Percentiles rank a stretch among this genome's conserved stretches.
These are phyloP conservation scores for Pyrochroa serraticornis DNA, from an alignment of 2,888 invertebrate genomes.

Conservation along the genomic window DNA sequence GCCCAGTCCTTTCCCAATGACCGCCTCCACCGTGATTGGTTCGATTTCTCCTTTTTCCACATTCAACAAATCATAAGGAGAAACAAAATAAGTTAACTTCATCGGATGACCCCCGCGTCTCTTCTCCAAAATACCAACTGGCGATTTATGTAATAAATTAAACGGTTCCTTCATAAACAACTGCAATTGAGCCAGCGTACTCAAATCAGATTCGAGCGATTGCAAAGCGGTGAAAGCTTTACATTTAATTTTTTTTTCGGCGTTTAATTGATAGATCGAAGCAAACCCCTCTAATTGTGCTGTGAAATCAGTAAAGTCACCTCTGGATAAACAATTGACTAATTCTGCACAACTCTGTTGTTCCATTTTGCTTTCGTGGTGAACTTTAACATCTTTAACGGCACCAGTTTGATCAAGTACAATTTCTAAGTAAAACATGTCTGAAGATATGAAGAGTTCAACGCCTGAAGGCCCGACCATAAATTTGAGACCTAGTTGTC, in stretches of 20 bases:
- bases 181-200: conserved; percentile 78
- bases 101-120: conserved; percentile 89
- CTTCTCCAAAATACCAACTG: conserved; percentile 85
- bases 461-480: conserved; percentile 81
- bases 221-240: conserved; percentile 93
- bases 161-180: conserved; percentile 73
- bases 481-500: conserved; percentile 90
- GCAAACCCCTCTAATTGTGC: conserved; percentile 82
- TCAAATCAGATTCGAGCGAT: conserved; percentile 89
- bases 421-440: conserved; percentile 96
- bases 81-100: conserved; percentile 92
- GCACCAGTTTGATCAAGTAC: conserved; percentile 81
- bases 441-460: conserved; percentile 89
- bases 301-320: conserved; percentile 91
- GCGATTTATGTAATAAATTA: conserved; percentile 84
- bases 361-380: conserved; percentile 86
- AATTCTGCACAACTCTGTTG: conserved; percentile 89
- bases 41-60: conserved; percentile 74
- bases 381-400: conserved; percentile 88
- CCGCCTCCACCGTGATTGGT: conserved; percentile 76
- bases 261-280: conserved; percentile 91
- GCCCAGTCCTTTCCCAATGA: conserved; percentile 74
- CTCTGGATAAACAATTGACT: conserved; percentile 79
- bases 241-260: conserved; percentile 92
- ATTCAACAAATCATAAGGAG: conserved; percentile 89